Base-by-base conservation (phyloP, 2,797 vertebrate genomes). In the Enteromius trimaculatus region DNA sequence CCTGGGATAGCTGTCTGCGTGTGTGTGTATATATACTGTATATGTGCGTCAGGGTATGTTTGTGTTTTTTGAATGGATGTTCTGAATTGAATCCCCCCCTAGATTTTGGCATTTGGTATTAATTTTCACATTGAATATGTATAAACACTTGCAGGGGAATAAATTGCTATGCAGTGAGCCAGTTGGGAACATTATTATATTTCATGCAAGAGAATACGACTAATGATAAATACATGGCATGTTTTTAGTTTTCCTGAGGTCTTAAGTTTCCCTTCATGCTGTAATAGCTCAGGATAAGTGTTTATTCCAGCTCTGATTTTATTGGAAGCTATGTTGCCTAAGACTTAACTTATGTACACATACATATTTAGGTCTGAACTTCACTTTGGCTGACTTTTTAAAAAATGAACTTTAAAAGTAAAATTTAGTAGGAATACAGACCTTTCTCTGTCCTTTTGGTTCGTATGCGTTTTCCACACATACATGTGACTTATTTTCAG, bases 121-220 rank as follows among this genome's bases (percentile, higher is more conserved):
- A 17, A 74, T 89, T 88, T 87, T 64, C 72, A 88, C 66, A 70
- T 81, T 87, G 58, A 87, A 84, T 88, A 86, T 84, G 79, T 78
- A 82, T 90, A 79, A 84, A 72, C 82, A 77, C 66, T 82, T 53
- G 29, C 86, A 87, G 80, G 11, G 80, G 77, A 70, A 81, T 65
- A 84, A 83, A 81, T 85, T 87, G n/a, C 65, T 80, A 70, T 89
- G 83, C 82, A 87, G 47, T 44, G 39, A 39, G 74, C 14, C 68
- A 58, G 62, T 68, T 6, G 62, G 83, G 66, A 82, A 55, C 66
- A 69, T 76, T 81, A 70, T 85, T 86, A 37, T 80, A 65, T 72
- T 85, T 83, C 82, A 85, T 62, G 77, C 82, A 79, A 74, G 76
- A 21, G 74, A 75, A 66, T 42, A 60, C 49, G 37, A 39, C 82